phyloP scores from a whole-genome alignment of 2,888 invertebrate genomes.

The Heliconius erato region DNA sequence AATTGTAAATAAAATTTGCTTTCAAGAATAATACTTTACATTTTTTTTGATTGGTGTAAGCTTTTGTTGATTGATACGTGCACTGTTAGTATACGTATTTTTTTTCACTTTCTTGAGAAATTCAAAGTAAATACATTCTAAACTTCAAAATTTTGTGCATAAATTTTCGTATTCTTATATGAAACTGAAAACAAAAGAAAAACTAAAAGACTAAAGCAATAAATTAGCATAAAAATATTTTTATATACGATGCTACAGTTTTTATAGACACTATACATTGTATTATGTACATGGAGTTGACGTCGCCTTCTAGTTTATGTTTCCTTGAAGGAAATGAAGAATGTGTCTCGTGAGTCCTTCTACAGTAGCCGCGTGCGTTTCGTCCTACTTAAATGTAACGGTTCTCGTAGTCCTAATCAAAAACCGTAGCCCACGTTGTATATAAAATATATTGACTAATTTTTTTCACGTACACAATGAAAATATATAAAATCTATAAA shows the following conservation, averaged over 20 bases:
- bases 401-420: conserved; percentile 69
- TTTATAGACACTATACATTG: conserved; percentile 4
- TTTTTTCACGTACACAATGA: not conserved
- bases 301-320: conserved; percentile 19
- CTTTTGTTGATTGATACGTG: not conserved
- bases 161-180: no score
- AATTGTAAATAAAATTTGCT: no score
- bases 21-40: no score
- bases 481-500: not conserved
- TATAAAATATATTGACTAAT: not conserved
- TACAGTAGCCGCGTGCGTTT: conserved; percentile 33
- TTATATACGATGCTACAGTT: not conserved
- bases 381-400: conserved; percentile 73
- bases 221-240: not conserved
- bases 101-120: not conserved
- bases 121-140: not conserved
- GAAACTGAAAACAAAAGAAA: not conserved
- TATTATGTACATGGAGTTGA: not conserved
- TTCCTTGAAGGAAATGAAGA: conserved; percentile 39
- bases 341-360: conserved; percentile 40
- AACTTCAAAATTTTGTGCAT: not conserved
- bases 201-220: not conserved
- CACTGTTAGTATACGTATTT: not conserved
- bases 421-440: conserved; percentile 26
- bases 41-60: no score